Conservation (phyloP, 2,113 vertebrate species). For the Potamarius usumacintae region DNA sequence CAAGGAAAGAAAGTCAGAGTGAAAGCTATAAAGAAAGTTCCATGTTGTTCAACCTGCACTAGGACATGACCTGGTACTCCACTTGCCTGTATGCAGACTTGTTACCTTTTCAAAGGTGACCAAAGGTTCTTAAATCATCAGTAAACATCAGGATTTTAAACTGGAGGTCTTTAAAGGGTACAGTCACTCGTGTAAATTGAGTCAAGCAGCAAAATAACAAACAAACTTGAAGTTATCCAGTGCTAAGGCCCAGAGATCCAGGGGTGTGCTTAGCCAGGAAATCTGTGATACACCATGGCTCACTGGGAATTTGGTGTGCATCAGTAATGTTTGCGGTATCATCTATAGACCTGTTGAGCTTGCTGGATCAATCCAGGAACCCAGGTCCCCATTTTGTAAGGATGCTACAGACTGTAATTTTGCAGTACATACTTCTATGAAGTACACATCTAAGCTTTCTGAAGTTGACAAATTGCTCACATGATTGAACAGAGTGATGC, state of each 20-base stretch:
- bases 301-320: background rate
- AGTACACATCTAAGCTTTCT: background rate
- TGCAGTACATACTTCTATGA: background rate
- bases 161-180: background rate
- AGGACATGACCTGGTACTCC: background rate
- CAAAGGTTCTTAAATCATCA: background rate
- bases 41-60: background rate
- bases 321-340: background rate
- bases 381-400: background rate
- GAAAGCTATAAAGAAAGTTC: background rate
- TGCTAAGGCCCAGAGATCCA: background rate
- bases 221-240: background rate
- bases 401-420: background rate
- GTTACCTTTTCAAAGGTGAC: background rate
- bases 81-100: background rate
- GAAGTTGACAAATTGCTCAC: background rate
- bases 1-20: background rate
- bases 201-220: background rate
- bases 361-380: background rate
- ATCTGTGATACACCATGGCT: background rate
- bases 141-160: background rate
- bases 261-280: background rate
- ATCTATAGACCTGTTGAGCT: background rate
- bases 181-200: background rate
- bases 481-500: background rate